Evolutionary conservation across 2,113 vertebrate species (phyloP), one percentile per base, ranked within the genome.

Genomic region (Platysternon megacephalum): DNA sequence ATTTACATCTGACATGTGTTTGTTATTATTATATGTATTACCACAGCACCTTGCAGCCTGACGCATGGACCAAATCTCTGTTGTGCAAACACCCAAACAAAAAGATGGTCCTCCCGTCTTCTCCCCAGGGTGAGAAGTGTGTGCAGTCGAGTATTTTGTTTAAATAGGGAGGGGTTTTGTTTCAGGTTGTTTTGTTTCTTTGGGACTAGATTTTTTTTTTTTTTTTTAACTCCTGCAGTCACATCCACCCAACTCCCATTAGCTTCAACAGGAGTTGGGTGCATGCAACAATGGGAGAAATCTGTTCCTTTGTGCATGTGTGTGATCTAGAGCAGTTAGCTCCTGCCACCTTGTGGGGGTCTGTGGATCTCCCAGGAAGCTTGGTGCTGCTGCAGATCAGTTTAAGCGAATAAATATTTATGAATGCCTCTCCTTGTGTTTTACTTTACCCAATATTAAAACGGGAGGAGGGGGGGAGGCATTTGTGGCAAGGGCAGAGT

Each of bases 331-430:
- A 95, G 93, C 81, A 96, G 96, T 92, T 92, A 96, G 89, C 94
- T 97, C 74, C 97, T 97, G 96, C 96, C 97, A 97, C 97, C 97
- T 97, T 97, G 96, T 97, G 96, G 96, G 94, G 89, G 58, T 92
- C 72, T n/a, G 74, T 0, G 3, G 82, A 58, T 58, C 89, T 97
- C 94, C 87, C 91, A 79, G 53, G 88, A 94, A 85, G 83, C 8
- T 19, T 39, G 9, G 76, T 89, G 46, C 78, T 85, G 90, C 84
- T 74, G 35, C 79, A 80, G 74, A 78, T 13, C 74, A 78, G 11
- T 44, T 80, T 92, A 78, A 82, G 87, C 76, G 84, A 84, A 83
- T 6, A 61, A 93, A 87, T 68, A 79, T 48, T 84, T 26, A 42
- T 26, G 44, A 95, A 49, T 72, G 88, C 49, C 48, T 88, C 84